A percentile compares a stretch with the other conserved stretches of the same genome.
Evolutionary conservation across 2,888 invertebrate species (phyloP).

Genomic region (Drosophila birchii): DNA sequence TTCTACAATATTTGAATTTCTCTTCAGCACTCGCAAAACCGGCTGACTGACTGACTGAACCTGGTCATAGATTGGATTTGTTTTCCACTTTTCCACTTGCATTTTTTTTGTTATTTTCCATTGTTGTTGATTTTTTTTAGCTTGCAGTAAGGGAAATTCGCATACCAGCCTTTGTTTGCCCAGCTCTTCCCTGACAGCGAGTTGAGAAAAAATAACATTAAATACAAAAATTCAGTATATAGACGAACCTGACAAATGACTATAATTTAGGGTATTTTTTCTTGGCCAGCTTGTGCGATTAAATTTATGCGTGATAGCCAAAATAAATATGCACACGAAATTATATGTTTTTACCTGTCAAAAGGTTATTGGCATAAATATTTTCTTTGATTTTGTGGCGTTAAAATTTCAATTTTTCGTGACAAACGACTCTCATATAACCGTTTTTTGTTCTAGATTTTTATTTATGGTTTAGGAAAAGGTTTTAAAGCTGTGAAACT

Average conservation of each 20-base stretch:
- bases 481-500: constrained; percentile 6
- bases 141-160: constrained; percentile 35
- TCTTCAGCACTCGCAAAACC: constrained; percentile 39
- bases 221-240: not conserved
- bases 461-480: not conserved
- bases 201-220: not conserved
- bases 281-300: constrained; percentile 23
- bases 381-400: constrained; percentile 72
- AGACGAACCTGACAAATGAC: constrained; percentile 27
- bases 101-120: constrained; percentile 3
- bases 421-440: not conserved
- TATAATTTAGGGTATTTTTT: constrained; percentile 49
- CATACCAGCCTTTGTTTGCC: constrained; percentile 55
- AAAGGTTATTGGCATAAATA: constrained; percentile 60
- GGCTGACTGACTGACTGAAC: constrained; percentile 33
- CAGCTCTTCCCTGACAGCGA: constrained; percentile 42
- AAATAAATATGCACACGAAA: constrained; percentile 60
- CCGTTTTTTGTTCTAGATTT: not conserved
- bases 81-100: constrained; percentile 1
- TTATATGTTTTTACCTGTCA: constrained; percentile 55
- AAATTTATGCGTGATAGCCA: constrained; percentile 59
- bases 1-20: constrained; percentile 60
- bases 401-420: constrained; percentile 58
- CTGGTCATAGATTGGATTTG: constrained; percentile 36
- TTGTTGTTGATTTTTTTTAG: constrained; percentile 10